phyloP scores from a whole-genome alignment of 2,113 vertebrate genomes.

The Datnioides undecimradiatus region DNA sequence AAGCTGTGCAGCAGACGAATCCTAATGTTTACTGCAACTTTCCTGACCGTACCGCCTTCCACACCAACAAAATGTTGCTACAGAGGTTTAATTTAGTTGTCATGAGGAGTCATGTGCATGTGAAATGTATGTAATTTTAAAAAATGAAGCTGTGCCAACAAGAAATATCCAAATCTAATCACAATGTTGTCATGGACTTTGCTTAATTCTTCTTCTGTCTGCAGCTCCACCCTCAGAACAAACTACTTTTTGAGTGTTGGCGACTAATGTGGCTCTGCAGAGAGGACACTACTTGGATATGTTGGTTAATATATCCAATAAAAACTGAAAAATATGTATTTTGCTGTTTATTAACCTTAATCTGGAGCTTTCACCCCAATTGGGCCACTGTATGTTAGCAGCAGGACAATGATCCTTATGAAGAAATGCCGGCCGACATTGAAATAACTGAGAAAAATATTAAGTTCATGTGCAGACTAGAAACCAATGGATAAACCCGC shows the following conservation, averaged over 20 bases:
- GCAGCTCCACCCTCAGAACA: not conserved
- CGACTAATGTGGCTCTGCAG: not conserved
- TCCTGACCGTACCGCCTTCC: not conserved
- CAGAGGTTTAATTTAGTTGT: not conserved
- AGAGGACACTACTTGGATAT: not conserved
- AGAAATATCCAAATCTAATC: not conserved
- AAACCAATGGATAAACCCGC: constrained; percentile 15
- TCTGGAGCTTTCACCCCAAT: not conserved
- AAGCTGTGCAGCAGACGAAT: not conserved
- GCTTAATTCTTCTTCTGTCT: too few relatives aligned
- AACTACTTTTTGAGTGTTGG: not conserved
- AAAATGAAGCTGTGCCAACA: not conserved
- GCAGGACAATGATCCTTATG: not conserved
- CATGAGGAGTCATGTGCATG: not conserved
- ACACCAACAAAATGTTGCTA: too few relatives aligned
- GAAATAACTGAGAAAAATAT: constrained; percentile 4
- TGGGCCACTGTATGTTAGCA: not conserved
- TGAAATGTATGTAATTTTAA: not conserved
- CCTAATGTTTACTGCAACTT: not conserved
- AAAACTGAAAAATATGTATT: not conserved
- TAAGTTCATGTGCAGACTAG: constrained; percentile 1
- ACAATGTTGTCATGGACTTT: not conserved
- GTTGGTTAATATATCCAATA: not conserved
- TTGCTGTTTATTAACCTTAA: not conserved
- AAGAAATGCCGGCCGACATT: not conserved